These are phyloP conservation scores for Uropsilus gracilis DNA, from an alignment of 2,113 vertebrate species.

Conservation along the genomic window DNA sequence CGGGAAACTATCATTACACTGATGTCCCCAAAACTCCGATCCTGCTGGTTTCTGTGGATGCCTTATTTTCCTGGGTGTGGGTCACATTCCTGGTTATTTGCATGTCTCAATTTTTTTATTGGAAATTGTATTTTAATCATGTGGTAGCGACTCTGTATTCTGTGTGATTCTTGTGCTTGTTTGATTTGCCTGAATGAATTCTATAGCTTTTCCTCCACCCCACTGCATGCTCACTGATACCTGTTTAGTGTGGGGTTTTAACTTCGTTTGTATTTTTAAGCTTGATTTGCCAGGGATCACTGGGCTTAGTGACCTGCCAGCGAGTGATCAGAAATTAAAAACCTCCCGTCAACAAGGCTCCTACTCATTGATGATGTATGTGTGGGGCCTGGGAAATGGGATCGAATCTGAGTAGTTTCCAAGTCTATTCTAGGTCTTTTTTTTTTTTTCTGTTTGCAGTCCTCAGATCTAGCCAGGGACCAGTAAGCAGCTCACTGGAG, in stretches of 20 bases:
- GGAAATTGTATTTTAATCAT: constrained; percentile 12
- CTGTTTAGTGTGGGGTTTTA: not conserved
- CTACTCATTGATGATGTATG: not conserved
- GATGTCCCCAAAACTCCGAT: not conserved
- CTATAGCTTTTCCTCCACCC: not conserved
- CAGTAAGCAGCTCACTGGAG: not conserved
- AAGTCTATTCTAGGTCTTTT: constrained; percentile 7
- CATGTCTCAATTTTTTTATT: not conserved
- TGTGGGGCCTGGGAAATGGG: not conserved
- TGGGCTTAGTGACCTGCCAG: not conserved
- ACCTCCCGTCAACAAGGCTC: not conserved
- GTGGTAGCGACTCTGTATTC: constrained; percentile 7
- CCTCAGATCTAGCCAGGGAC: not conserved
- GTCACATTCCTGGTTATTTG: constrained; percentile 19
- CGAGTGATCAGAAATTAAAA: constrained; percentile 2
- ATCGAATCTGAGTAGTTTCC: not conserved
- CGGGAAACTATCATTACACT: constrained; percentile 6
- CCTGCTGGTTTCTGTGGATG: not conserved
- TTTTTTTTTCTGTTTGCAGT: constrained; percentile 20
- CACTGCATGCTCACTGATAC: not conserved
- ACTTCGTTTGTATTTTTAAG: constrained; percentile 29
- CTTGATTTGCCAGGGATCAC: not conserved
- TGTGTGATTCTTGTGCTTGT: not conserved
- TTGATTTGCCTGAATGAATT: constrained; percentile 42
- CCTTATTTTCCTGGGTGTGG: not conserved